phyloP scores from a whole-genome alignment of 2,797 vertebrate species.

The Xiphophorus birchmanni region DNA sequence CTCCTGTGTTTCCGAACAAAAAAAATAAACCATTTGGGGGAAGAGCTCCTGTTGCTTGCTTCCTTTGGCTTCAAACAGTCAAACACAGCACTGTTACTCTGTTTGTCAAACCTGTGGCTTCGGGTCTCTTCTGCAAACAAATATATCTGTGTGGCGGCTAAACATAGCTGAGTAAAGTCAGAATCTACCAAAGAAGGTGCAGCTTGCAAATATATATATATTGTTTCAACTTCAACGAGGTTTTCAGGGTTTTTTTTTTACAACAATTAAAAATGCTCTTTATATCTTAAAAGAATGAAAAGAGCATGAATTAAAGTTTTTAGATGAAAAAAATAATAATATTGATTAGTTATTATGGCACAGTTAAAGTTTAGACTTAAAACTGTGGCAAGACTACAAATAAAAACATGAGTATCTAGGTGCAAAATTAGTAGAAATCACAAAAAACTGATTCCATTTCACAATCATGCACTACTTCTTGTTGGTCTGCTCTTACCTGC shows the following conservation, averaged over 20 bases:
- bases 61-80: conserved; percentile 45
- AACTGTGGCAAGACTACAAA: neutral
- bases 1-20: conserved; percentile 19
- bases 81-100: conserved; percentile 6
- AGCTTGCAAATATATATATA: neutral
- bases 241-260: neutral
- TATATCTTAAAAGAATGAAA: too few relatives aligned
- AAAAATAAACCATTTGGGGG: conserved; percentile 12
- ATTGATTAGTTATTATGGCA: neutral
- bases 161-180: conserved; percentile 9
- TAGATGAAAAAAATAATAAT: neutral
- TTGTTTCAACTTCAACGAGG: neutral
- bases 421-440: neutral
- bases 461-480: neutral
- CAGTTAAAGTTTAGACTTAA: neutral
- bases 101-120: conserved; percentile 33
- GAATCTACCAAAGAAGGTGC: neutral
- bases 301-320: neutral
- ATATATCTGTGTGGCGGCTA: conserved; percentile 23
- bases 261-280: neutral
- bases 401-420: neutral
- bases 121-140: conserved; percentile 16
- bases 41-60: conserved; percentile 17
- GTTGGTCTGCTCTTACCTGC: conserved; percentile 83
- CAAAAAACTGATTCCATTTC: neutral